Evolutionary conservation across 2,888 invertebrate species (phyloP), one percentile per base, ranked within the genome.

Genomic region (Deroplatys truncata): DNA sequence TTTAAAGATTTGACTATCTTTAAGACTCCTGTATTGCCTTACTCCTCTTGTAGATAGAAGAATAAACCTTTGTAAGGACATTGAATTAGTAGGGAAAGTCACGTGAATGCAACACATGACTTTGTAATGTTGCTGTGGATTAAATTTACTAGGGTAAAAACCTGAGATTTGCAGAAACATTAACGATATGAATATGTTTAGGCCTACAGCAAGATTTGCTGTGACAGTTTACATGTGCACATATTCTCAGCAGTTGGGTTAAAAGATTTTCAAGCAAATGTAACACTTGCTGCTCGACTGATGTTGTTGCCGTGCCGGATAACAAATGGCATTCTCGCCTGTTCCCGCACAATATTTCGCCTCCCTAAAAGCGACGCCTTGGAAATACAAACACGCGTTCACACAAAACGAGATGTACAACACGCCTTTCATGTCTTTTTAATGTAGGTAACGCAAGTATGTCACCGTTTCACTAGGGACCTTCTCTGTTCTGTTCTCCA

Each of bases 241-340:
- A 43, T 43, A 43, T 43, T 43, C 43, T 13, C 13, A 7, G 16
- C 56, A 20, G 56, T 72, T 20, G 20, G 1, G 56, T 72, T 72
- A 72, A 72, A 16, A 25, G 20, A 72, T 5, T 20, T 20, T 72
- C 56, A 72, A 72, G 25, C 56, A 72, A 72, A 72, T 16, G 56
- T 72, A 72, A 72, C 56, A 72, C 56, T 72, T 72, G 56, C 56
- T 16, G 72, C 82, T 72, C 72, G 72, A 29, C 86, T 29, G 56
- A 25, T 43, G 43, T 86, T 25, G 82, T 86, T 29, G 86, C 86
- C 82, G 25, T 72, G 72, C 82, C 29, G 84, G 49, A 43, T 90
- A 83, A 88, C 82, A 90, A 90, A 88, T 90, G 85, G 84, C 90
- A 49, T 35, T 88, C 82, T 90, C 90, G 90, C 90, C 90, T 90